Base-by-base conservation (phyloP, 2,888 invertebrate genomes). In the Tenodera sinensis region DNA sequence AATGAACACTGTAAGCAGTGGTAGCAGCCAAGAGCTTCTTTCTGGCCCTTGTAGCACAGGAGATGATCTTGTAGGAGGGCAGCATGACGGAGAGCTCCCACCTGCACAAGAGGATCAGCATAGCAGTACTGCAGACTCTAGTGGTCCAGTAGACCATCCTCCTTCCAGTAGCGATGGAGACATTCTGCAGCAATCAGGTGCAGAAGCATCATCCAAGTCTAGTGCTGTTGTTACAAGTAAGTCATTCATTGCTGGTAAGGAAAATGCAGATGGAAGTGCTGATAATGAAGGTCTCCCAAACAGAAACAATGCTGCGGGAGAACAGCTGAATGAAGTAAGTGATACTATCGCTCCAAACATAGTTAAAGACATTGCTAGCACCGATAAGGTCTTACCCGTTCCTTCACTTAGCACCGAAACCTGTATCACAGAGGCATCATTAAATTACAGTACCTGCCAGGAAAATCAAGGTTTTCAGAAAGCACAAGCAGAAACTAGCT, bases 21-120 rank as follows among this genome's bases (percentile, higher is more conserved):
- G 85, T 54, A 89, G 89, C 89, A 89, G 89, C 85, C 89, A 88
- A 54, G 88, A 89, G 71, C 85, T 89, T 25, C 88, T 89, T 15
- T 89, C 89, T 30, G 88, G 54, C n/a, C 71, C 84, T 28, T 71
- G 28, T n/a, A 71, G 85, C 30, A 47, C 85, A 27, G 86, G 71
- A 28, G 86, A 86, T 14, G 28, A 86, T 81, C 28, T 28, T 71
- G 54, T 15, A 30, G 86, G 81, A 30, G 86, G 81, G 28, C 30
- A 54, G 25, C 27, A 42, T 28, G 42, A 28, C 6, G 47, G 85
- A 47, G 42, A 85, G 85, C 27, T 42, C 27, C 47, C 42, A 27
- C 54, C 85, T 47, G 12, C 85, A 27, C 27, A 47, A 85, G 12
- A 85, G 20, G 27, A 85, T 47, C 27, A 42, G 27, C 47, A 47